phyloP scores from a whole-genome alignment of 2,113 vertebrate species.

The Laticauda colubrina region DNA sequence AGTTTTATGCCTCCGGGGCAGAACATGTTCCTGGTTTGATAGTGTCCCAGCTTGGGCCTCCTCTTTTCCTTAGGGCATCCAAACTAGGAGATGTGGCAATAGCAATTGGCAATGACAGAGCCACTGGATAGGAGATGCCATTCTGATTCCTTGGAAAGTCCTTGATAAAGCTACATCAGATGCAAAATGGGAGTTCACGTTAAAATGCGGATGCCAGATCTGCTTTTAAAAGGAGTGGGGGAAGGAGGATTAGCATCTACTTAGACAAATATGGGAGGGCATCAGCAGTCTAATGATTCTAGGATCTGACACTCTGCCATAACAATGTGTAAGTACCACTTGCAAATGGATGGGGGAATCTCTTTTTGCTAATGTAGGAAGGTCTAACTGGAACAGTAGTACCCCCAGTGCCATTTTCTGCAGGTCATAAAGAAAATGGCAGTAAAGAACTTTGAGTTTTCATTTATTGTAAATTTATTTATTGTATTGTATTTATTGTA shows the following conservation, averaged over 20 bases:
- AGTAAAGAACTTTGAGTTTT: neutral
- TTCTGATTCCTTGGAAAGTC: neutral
- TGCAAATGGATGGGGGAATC: neutral
- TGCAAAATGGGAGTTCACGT: neutral
- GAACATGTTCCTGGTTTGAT: neutral
- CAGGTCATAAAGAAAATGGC: neutral
- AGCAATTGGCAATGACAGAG: neutral
- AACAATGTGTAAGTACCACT: neutral
- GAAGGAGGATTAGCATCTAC: neutral
- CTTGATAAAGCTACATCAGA: neutral
- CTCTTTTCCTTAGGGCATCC: neutral
- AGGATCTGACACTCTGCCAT: neutral
- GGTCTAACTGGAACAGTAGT: neutral
- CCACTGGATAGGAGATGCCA: neutral
- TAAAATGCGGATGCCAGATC: neutral
- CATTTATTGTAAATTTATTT: no score
- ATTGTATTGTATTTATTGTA: no score
- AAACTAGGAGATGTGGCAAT: neutral
- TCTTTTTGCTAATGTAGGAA: neutral
- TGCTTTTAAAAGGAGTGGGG: neutral
- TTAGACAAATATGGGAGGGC: neutral
- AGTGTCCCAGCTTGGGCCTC: neutral
- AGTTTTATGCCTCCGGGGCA: neutral
- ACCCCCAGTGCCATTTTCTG: neutral
- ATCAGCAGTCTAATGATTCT: neutral